A percentile compares a stretch with the other conserved stretches of the same genome.
These are phyloP conservation scores for Tricholauxania praeusta DNA, from an alignment of 2,888 invertebrate genomes.

Conservation along the genomic window DNA sequence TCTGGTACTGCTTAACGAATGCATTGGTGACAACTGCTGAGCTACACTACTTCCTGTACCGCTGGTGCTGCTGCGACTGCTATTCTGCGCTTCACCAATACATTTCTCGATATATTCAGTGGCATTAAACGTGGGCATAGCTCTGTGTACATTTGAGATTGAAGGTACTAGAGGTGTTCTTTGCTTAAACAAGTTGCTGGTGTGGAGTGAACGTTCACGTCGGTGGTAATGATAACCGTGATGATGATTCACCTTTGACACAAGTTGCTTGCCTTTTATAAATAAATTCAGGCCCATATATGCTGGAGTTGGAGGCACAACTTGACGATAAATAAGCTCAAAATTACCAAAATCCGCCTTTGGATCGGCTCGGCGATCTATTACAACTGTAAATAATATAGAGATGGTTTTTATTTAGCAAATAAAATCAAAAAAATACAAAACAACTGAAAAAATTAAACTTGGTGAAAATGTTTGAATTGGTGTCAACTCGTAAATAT, in stretches of 20 bases:
- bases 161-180: conserved; percentile 51
- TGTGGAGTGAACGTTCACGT: conserved; percentile 56
- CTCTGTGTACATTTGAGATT: conserved; percentile 57
- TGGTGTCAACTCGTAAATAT: not conserved
- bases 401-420: not conserved
- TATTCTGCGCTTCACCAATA: conserved; percentile 53
- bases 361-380: conserved; percentile 79
- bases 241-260: conserved; percentile 56
- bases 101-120: conserved; percentile 63
- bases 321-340: conserved; percentile 83
- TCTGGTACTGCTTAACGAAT: conserved; percentile 25
- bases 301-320: conserved; percentile 82
- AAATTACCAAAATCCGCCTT: conserved; percentile 86
- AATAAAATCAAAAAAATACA: too few species aligned
- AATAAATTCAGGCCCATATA: conserved; percentile 75
- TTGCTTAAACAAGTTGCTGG: conserved; percentile 55
- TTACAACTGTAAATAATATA: conserved; percentile 74
- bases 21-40: not conserved
- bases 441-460: too few species aligned
- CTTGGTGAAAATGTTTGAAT: too few species aligned
- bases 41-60: conserved; percentile 36
- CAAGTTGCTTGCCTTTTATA: conserved; percentile 65
- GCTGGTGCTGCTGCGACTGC: conserved; percentile 53
- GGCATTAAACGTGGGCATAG: conserved; percentile 65
- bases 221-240: conserved; percentile 53